Base-by-base conservation (phyloP, 1,140 invertebrate species). In the Phymastichus coffea region DNA sequence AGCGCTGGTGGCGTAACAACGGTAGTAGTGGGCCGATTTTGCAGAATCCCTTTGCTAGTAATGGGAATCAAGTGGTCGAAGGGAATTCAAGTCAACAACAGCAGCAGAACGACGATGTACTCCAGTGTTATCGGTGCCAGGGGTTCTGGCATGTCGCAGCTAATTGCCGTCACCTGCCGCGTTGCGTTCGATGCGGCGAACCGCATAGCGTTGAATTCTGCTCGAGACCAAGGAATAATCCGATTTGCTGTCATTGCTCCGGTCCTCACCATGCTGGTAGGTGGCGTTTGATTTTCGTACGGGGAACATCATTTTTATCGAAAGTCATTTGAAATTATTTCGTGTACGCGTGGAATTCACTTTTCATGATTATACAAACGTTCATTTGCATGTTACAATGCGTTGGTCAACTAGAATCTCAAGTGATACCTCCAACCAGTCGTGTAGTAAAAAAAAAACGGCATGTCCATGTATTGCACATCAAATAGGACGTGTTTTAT, bases 71-170 rank as follows among this genome's bases (percentile, higher is more conserved):
- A 17, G 4, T 40, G 6, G 10, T 17, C 38, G 6, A 40, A 40
- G 19, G 40, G 25, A 63, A 68, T 28, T 33, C 52, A 17, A 9
- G 6, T 4, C 33, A 19, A 2, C 46, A 54, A 9, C 73, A 72
- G 46, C 69, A 70, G 44, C 52, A 68, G 0, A 41, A 56, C 1
- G 78, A 82, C 20, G 66, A 69, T 1, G 75, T 81, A 0, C 48
- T 82, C 4, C 81, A 82, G 30, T 81, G 81, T 44, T 82, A 80
- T 38, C 70, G 79, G 0, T 83, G 81, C 54, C 81, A 84, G 67
- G 81, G 82, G 9, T 84, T 84, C 57, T 84, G 82, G 81, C 82
- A 84, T 57, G 75, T 82, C 1, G 81, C 82, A 1, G 80, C 79
- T 2, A 78, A 82, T 49, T 84, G 82, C 49, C 72, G 76, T 19